Percentiles rank a stretch among this genome's conserved stretches.
Evolutionary conservation across 2,797 vertebrate species (phyloP).

Genomic region (Cercopithecus petaurista): DNA sequence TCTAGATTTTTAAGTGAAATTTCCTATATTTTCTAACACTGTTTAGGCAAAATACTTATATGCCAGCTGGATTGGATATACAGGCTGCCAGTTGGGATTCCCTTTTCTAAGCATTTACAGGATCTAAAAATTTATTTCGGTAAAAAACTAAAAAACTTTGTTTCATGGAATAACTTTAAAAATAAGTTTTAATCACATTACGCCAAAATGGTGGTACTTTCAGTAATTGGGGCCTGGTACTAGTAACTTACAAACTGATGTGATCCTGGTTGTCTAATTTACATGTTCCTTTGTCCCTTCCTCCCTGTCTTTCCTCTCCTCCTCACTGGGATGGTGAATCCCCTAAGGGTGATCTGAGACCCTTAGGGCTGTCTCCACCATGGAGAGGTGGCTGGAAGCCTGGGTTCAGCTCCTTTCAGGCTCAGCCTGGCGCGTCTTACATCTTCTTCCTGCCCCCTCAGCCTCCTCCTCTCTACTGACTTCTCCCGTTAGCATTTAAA

Average conservation of each 20-base stretch:
- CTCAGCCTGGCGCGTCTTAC: neutral
- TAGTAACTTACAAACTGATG: neutral
- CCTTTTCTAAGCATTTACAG: slow-evolving; percentile 35
- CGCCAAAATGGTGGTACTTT: neutral
- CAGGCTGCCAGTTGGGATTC: neutral
- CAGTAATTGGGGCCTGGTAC: neutral
- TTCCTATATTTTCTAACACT: neutral
- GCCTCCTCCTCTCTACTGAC: neutral
- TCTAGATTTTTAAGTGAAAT: slow-evolving; percentile 19
- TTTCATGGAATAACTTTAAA: slow-evolving; percentile 20
- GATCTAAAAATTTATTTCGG: slow-evolving; percentile 17
- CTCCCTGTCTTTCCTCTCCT: neutral
- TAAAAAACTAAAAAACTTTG: neutral
- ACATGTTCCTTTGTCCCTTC: neutral
- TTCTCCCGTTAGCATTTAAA: neutral
- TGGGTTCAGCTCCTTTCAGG: neutral
- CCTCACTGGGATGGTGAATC: neutral
- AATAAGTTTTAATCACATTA: neutral
- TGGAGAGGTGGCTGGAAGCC: neutral
- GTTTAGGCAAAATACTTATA: slow-evolving; percentile 9
- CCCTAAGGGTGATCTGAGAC: neutral
- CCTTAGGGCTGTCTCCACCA: neutral
- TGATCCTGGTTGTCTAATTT: neutral
- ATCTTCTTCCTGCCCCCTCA: neutral
- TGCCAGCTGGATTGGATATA: neutral